Evolutionary conservation across 1,140 invertebrate species (phyloP).

Genomic region (Drosophila oshimai): DNA sequence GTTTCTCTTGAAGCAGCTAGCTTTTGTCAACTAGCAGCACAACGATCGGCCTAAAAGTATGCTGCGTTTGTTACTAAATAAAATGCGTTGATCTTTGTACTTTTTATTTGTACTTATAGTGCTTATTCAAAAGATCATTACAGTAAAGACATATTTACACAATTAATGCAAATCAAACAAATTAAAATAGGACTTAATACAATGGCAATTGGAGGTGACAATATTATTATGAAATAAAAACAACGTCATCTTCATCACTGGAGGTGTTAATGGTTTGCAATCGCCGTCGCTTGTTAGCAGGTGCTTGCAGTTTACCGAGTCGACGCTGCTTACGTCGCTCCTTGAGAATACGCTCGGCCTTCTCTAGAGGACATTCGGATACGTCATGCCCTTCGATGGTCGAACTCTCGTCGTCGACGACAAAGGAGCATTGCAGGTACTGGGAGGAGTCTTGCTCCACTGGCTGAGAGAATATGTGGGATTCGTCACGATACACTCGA

Average conservation of each 20-base stretch:
- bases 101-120: too few species aligned
- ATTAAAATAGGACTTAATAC: not conserved
- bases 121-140: too few species aligned
- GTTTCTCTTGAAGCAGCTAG: too few species aligned
- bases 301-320: not conserved
- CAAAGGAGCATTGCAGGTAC: constrained; percentile 68
- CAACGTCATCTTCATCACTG: constrained; percentile 52
- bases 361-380: constrained; percentile 67
- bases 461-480: constrained; percentile 68
- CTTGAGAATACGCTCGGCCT: constrained; percentile 76
- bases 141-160: too few species aligned
- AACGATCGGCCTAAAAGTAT: too few species aligned
- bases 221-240: not conserved
- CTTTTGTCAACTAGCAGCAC: too few species aligned
- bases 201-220: not conserved
- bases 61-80: too few species aligned
- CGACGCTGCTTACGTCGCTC: constrained; percentile 48
- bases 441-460: constrained; percentile 55
- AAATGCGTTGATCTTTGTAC: too few species aligned
- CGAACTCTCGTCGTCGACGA: constrained; percentile 49
- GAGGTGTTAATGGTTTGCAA: constrained; percentile 49
- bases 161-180: too few species aligned
- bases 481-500: constrained; percentile 53
- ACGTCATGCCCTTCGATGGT: constrained; percentile 17
- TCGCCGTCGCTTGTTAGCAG: constrained; percentile 34